Conservation (phyloP, 2,113 vertebrate species). For the Nannobrachium achirus region DNA sequence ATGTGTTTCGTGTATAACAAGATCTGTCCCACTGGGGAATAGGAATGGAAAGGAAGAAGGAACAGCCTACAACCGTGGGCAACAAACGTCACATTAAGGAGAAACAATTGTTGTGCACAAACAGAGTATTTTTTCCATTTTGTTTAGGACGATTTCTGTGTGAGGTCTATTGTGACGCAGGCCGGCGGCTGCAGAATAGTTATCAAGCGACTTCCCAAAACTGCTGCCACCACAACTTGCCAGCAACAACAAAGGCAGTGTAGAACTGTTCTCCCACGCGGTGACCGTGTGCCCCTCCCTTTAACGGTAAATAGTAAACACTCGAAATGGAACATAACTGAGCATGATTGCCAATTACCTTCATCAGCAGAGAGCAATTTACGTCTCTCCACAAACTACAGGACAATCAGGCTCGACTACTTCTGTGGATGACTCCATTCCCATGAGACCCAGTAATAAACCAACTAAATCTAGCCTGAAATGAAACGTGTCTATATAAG, state of each 20-base stretch:
- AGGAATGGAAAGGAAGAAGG: slow-evolving; percentile 11
- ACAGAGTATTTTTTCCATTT: no score
- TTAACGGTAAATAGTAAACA: not conserved
- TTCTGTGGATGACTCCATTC: not conserved
- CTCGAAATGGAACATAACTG: slow-evolving; percentile 4
- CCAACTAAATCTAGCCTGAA: not conserved
- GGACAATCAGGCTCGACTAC: not conserved
- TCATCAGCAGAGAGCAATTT: not conserved
- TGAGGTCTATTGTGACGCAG: not conserved
- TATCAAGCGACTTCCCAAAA: not conserved
- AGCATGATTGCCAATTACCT: not conserved
- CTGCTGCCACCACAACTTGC: not conserved
- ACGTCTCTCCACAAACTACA: not conserved
- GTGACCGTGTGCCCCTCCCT: not conserved
- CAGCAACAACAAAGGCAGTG: not conserved
- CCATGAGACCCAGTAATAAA: slow-evolving; percentile 1
- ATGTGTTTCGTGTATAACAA: slow-evolving; percentile 34
- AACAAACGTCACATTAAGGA: not conserved
- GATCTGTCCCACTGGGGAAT: slow-evolving; percentile 29
- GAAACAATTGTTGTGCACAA: slow-evolving; percentile 1
- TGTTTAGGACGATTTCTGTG: not conserved
- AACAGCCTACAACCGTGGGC: slow-evolving; percentile 9
- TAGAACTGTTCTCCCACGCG: not conserved
- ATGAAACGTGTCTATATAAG: slow-evolving; percentile 19
- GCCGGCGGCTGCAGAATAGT: not conserved